A percentile compares a stretch with the other conserved stretches of the same genome.
Evolutionary conservation across 2,888 invertebrate species (phyloP).

Genomic region (Dryobota labecula): DNA sequence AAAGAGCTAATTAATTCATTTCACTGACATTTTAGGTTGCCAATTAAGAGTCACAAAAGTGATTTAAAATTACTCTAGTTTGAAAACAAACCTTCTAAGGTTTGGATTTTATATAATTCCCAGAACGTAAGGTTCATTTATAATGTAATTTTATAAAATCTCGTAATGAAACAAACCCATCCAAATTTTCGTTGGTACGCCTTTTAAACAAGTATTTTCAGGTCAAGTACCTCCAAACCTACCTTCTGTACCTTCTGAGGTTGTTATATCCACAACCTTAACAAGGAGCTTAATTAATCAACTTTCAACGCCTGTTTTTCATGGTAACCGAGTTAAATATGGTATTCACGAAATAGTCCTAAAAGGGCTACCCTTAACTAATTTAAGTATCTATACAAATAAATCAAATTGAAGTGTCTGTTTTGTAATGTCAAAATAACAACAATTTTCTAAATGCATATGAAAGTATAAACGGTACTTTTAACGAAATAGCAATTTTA

Average conservation of each 20-base stretch:
- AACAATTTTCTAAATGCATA: too few species aligned
- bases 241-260: background rate
- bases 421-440: too few species aligned
- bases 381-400: background rate
- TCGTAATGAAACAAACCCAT: constrained; percentile 25
- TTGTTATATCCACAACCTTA: background rate
- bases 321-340: background rate
- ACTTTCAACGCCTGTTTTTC: constrained; percentile 1
- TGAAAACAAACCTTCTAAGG: constrained; percentile 31
- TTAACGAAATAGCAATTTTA: too few species aligned
- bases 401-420: background rate
- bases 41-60: constrained; percentile 51
- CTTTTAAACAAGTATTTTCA: constrained; percentile 18
- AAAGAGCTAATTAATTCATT: constrained; percentile 55
- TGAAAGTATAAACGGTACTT: too few species aligned
- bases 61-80: constrained; percentile 46
- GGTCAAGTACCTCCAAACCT: constrained; percentile 24
- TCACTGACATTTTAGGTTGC: constrained; percentile 40
- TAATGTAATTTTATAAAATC: constrained; percentile 41
- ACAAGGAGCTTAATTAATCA: background rate
- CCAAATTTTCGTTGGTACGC: constrained; percentile 20
- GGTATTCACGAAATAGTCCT: background rate
- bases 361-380: background rate
- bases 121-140: constrained; percentile 28
- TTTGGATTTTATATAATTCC: constrained; percentile 18